A percentile compares a stretch with the other conserved stretches of the same genome.
phyloP scores from a whole-genome alignment of 2,888 invertebrate genomes.

The Thecophora atra region DNA sequence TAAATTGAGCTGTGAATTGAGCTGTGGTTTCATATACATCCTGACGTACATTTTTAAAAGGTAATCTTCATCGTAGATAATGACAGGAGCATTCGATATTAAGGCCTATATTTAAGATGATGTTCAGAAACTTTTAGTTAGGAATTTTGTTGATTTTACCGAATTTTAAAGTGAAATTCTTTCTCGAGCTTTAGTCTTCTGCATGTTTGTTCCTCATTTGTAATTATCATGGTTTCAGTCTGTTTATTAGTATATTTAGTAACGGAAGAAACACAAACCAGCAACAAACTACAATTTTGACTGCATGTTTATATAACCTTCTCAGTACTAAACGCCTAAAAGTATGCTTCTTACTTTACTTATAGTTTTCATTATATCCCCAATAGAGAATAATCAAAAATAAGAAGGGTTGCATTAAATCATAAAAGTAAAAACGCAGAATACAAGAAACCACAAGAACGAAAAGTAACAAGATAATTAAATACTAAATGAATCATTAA shows the following conservation, averaged over 20 bases:
- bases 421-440: neutral
- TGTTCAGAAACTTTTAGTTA: neutral
- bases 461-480: neutral
- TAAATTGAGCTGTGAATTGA: too few relatives aligned
- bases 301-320: neutral
- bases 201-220: neutral
- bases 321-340: neutral
- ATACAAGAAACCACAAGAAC: neutral
- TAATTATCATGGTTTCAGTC: neutral
- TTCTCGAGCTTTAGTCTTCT: neutral
- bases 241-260: neutral
- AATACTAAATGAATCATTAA: neutral
- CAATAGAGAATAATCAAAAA: neutral
- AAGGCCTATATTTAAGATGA: too few relatives aligned
- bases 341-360: constrained; percentile 9
- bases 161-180: constrained; percentile 8
- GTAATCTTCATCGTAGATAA: too few relatives aligned
- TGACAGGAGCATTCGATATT: too few relatives aligned
- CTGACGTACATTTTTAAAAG: too few relatives aligned
- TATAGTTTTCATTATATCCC: neutral
- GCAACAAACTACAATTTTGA: too few relatives aligned
- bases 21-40: too few relatives aligned
- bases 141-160: neutral
- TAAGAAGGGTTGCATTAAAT: neutral
- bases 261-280: too few relatives aligned